Percentiles rank a stretch among this genome's conserved stretches.
Evolutionary conservation across 2,888 invertebrate species (phyloP).

Genomic region (Bugulina stolonifera): DNA sequence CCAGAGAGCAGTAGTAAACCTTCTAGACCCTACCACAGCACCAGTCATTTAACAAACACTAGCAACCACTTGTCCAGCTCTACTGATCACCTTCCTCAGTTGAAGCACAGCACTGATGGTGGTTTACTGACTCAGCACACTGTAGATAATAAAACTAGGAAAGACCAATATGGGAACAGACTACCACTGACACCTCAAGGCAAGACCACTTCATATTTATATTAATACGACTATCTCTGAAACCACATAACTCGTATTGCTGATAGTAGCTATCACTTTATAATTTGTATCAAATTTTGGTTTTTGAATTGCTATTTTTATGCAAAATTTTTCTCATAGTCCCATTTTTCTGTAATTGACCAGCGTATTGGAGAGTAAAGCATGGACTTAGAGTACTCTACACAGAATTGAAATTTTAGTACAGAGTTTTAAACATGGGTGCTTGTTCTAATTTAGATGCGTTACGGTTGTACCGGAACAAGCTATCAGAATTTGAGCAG

Average conservation of each 20-base stretch:
- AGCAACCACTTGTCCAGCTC: neutral
- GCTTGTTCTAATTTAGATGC: conserved; percentile 64
- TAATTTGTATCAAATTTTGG: no score
- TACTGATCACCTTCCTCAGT: conserved; percentile 17
- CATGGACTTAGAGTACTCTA: no score
- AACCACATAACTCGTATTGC: no score
- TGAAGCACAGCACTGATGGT: neutral
- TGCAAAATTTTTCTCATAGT: no score
- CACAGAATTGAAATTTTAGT: no score
- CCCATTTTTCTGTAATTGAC: no score
- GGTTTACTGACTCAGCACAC: neutral
- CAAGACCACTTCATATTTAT: no score
- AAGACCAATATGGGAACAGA: conserved; percentile 53
- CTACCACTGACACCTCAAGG: conserved; percentile 61
- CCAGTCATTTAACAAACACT: conserved; percentile 1
- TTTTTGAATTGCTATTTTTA: no score
- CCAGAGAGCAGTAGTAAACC: neutral
- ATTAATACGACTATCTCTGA: no score
- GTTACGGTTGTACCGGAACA: conserved; percentile 73
- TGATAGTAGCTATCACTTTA: no score
- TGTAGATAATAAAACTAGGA: neutral
- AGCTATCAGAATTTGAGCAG: conserved; percentile 82
- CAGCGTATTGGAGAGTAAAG: no score
- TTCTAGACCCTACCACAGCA: conserved; percentile 9
- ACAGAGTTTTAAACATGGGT: no score